These are phyloP conservation scores for Liparis tanakae DNA, from an alignment of 2,797 vertebrate species.

Conservation along the genomic window DNA sequence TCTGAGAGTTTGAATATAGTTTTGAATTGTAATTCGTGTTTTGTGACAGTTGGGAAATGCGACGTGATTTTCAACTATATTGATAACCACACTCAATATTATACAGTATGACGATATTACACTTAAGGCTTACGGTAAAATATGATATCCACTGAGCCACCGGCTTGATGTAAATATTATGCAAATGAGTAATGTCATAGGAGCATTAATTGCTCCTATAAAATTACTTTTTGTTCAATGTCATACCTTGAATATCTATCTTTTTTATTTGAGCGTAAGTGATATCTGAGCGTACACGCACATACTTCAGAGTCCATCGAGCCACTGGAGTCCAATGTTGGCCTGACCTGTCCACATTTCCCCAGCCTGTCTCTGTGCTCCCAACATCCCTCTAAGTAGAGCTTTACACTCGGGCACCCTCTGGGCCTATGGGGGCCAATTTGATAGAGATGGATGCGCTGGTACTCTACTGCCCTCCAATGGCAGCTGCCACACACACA, in stretches of 20 bases:
- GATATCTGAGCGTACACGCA: constrained; percentile 14
- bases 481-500: constrained; percentile 78
- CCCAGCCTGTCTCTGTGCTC: constrained; percentile 72
- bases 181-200: not conserved
- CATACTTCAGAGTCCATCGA: constrained; percentile 61
- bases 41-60: not conserved
- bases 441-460: constrained; percentile 84
- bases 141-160: not conserved
- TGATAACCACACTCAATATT: not conserved
- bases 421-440: constrained; percentile 52
- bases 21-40: not conserved
- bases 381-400: constrained; percentile 73
- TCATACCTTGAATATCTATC: not conserved
- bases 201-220: not conserved
- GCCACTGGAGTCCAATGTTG: constrained; percentile 69
- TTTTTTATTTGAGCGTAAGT: not conserved
- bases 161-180: constrained; percentile 12
- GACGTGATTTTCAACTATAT: not conserved
- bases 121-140: constrained; percentile 4
- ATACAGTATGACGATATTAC: not conserved
- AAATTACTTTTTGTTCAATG: not conserved
- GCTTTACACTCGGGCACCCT: constrained; percentile 69
- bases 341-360: constrained; percentile 76
- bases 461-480: constrained; percentile 99
- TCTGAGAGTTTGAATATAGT: not conserved